A percentile compares a stretch with the other conserved stretches of the same genome.
Evolutionary conservation across 1,140 invertebrate species (phyloP).

Genomic region (Drosophila pandora): DNA sequence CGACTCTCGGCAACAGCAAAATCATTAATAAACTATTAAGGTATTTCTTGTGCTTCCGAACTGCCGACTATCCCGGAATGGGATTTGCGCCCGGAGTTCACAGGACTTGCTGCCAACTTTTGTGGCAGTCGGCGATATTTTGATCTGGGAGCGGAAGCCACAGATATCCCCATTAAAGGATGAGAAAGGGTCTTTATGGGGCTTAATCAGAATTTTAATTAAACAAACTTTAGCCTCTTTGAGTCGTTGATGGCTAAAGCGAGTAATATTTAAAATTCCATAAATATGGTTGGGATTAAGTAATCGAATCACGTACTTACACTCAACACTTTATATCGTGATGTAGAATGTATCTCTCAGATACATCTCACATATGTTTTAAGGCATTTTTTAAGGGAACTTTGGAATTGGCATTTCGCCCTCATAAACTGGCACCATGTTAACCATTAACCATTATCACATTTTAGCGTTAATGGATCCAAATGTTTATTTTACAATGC

Average conservation of each 20-base stretch:
- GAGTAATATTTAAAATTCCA: not conserved
- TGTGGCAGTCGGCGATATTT: constrained; percentile 47
- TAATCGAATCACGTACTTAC: constrained; percentile 34
- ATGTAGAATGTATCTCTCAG: constrained; percentile 1
- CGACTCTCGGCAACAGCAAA: constrained; percentile 37
- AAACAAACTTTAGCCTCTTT: not conserved
- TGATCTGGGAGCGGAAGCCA: constrained; percentile 53
- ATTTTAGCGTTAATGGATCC: constrained; percentile 72
- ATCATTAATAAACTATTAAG: constrained; percentile 82
- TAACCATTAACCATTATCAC: constrained; percentile 71
- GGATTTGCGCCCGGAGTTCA: constrained; percentile 6
- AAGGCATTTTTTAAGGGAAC: constrained; percentile 3
- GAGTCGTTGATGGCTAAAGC: not conserved
- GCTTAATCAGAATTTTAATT: not conserved
- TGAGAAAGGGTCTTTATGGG: constrained; percentile 11
- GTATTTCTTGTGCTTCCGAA: constrained; percentile 50
- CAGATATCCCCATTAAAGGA: constrained; percentile 42
- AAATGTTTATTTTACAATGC: constrained; percentile 77
- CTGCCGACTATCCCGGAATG: not conserved
- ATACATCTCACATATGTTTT: constrained; percentile 1
- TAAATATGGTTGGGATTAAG: not conserved
- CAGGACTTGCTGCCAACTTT: constrained; percentile 42
- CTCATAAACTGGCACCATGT: constrained; percentile 44
- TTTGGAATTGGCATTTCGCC: constrained; percentile 28
- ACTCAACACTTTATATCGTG: constrained; percentile 38